Conservation (phyloP, 2,888 invertebrate genomes). For the Liodrosophila aerea region DNA sequence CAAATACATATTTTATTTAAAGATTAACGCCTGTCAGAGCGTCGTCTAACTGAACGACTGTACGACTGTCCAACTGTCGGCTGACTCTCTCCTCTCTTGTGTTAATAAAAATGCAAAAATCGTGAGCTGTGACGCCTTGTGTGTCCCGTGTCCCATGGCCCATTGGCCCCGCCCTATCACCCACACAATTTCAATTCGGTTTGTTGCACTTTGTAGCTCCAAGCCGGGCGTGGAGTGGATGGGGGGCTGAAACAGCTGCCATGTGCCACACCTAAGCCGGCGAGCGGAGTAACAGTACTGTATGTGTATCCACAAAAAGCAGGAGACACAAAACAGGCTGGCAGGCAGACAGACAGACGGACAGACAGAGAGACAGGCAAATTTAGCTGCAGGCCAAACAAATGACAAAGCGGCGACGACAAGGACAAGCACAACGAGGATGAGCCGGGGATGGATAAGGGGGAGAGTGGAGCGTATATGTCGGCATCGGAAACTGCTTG, state of each 20-base stretch:
- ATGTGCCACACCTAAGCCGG: constrained; percentile 70
- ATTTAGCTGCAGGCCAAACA: constrained; percentile 75
- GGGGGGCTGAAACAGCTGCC: constrained; percentile 59
- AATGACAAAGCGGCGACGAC: constrained; percentile 66
- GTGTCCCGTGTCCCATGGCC: background rate
- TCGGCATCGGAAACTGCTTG: constrained; percentile 68
- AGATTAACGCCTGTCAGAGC: constrained; percentile 70
- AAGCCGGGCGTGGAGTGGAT: background rate
- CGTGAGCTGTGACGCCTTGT: constrained; percentile 11
- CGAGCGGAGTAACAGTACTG: constrained; percentile 21
- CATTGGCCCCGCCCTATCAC: constrained; percentile 3
- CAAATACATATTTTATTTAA: constrained; percentile 72
- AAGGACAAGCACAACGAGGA: constrained; percentile 20
- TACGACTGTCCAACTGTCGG: constrained; percentile 13
- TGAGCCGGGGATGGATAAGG: background rate
- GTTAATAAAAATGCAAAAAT: constrained; percentile 60
- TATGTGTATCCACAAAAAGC: constrained; percentile 38
- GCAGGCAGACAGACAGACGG: constrained; percentile 11
- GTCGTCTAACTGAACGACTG: constrained; percentile 15
- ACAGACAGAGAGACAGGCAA: constrained; percentile 44
- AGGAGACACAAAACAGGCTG: constrained; percentile 16
- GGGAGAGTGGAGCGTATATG: constrained; percentile 4
- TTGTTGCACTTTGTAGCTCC: constrained; percentile 70
- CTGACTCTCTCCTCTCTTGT: constrained; percentile 1
- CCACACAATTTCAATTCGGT: constrained; percentile 63